Base-by-base conservation (phyloP, 2,888 invertebrate species). In the Achlya flavicornis region DNA sequence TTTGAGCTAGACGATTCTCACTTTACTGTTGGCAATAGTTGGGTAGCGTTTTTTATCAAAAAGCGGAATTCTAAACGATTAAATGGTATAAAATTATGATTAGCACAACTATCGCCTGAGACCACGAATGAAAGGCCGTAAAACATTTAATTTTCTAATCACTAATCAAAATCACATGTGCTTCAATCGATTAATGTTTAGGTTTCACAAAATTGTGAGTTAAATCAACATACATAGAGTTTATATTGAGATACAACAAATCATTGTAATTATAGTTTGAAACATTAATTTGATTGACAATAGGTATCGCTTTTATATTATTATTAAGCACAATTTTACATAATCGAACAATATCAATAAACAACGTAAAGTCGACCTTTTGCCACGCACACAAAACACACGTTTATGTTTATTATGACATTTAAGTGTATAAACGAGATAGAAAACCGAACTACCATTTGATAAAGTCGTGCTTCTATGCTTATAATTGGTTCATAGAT, bases 1-100 rank as follows among this genome's bases (percentile, higher is more conserved):
- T 12, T 75, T 80, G 77, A 81, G 78, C 81, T 77, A 74, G 5
- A 12, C 10, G 4, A 59, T n/a, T 35, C 3, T 5, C 14, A 63
- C 65, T 71, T 66, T 61, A 59, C 46, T 61, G 53, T 65, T 57
- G 11, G 32, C 62, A 46, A 60, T 69, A 71, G 72, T 63, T 60
- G 53, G 10, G 19, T 19, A 0, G 53, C 53, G 43, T 14, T 43
- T 14, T 43, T 43, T 46, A 53, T 53, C 14, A 53, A 53, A 53
- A 53, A 53, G 53, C 53, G 19, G 16, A 48, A 48, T 19, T 19
- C 19, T 16, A 10, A 53, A 19, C 10, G 3, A 53, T 16, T 53
- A 53, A 16, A 46, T 46, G 19, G 11, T n/a, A n/a, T n/a, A 53
- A 10, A 14, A 53, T n/a, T 19, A 19, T 46, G 46, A n/a, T 46